Evolutionary conservation across 2,113 vertebrate species (phyloP), one percentile per base, ranked within the genome.

Genomic region (Trinectes maculatus): DNA sequence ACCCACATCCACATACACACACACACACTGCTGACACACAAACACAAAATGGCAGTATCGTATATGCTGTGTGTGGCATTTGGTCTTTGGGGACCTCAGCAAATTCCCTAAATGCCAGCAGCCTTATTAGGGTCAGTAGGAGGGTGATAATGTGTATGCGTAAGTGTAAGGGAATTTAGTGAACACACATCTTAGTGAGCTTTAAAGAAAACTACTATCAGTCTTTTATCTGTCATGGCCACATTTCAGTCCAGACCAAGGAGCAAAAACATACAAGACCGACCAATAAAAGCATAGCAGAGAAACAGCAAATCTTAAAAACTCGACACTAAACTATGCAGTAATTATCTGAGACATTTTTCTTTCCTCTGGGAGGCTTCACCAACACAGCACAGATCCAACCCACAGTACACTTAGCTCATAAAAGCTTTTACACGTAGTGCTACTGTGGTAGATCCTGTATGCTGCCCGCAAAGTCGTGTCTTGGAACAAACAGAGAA

Each of bases 51-150:
- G 40, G 37, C 46, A 36, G 5, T 25, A 22, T 60, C 21, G 13
- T 26, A 62, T 15, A 62, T 52, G 46, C 51, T 12, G 21, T 49
- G 58, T 39, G 18, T 3, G 19, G 25, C 51, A 65, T 73, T 60
- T 63, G 47, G 74, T 79, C 79, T 67, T 59, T 56, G 36, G 57
- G 75, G 79, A 84, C 25, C 77, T 76, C 74, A 40, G 74, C 62
- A 77, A 76, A 89, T 91, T 91, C 81, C 66, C 69, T 44, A 69
- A 77, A 89, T 89, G 79, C 83, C 87, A 83, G 42, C 67, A 24
- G 46, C 37, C 11, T 77, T 8, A 77, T 84, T 78, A 70, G 82
- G 67, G 76, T 81, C 74, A 78, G 51, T 0, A 57, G 71, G 39
- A 56, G 59, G 53, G 73, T 25, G 60, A 36, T 79, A 55, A 66